These are phyloP conservation scores for Ceyx erithaca DNA, from an alignment of 2,797 vertebrate genomes.

Conservation along the genomic window DNA sequence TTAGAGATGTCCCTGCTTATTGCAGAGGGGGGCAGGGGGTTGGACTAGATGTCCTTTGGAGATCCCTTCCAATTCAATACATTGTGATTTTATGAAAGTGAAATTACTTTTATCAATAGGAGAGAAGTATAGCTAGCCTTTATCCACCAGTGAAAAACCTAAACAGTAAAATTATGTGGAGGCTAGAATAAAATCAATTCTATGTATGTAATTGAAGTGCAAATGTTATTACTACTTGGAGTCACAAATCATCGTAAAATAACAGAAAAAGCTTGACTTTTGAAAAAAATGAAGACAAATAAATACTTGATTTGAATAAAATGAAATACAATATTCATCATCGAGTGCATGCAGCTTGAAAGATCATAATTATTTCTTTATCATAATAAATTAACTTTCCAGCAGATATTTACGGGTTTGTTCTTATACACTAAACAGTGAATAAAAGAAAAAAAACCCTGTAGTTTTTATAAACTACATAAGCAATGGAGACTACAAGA, in stretches of 20 bases:
- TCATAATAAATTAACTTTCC: background rate
- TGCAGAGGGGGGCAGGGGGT: no score
- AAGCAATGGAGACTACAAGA: background rate
- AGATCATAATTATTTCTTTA: background rate
- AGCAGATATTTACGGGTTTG: background rate
- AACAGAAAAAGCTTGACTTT: background rate
- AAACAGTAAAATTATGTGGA: background rate
- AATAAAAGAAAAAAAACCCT: background rate
- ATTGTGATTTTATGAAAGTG: background rate
- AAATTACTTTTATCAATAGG: background rate
- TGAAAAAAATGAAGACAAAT: background rate
- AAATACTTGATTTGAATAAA: background rate
- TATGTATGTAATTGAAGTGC: background rate
- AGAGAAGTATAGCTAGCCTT: background rate
- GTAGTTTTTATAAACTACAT: background rate
- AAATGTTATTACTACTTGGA: background rate
- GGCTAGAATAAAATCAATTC: background rate
- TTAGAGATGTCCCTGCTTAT: no score
- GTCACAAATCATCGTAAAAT: background rate
- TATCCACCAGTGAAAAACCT: background rate
- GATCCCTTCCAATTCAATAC: no score
- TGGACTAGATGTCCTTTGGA: no score
- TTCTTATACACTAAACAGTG: background rate
- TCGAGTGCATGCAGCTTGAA: background rate
- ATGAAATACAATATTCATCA: background rate